A percentile compares a stretch with the other conserved stretches of the same genome.
These are phyloP conservation scores for Eriocheir sinensis DNA, from an alignment of 1,140 invertebrate species.

Conservation along the genomic window DNA sequence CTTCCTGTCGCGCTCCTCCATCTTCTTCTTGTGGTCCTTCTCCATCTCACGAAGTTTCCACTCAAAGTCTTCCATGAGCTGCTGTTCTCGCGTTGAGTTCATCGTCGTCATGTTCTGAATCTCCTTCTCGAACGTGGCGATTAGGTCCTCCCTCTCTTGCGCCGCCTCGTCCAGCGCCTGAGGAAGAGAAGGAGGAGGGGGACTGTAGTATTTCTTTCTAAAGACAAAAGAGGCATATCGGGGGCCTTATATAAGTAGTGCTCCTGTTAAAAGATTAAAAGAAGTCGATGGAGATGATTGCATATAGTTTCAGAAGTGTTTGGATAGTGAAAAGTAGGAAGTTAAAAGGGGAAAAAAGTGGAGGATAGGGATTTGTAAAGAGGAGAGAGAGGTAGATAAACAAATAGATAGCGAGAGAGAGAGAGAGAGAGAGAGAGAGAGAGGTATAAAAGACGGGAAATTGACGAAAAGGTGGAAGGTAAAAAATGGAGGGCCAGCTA, in stretches of 20 bases:
- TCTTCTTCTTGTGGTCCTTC: conserved; percentile 85
- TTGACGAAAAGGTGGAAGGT: background rate
- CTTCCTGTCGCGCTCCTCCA: conserved; percentile 84
- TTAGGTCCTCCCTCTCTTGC: conserved; percentile 84
- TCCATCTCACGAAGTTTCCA: conserved; percentile 87
- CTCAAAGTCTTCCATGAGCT: conserved; percentile 87
- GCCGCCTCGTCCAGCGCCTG: conserved; percentile 85
- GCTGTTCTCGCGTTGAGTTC: conserved; percentile 84
- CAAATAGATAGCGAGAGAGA: background rate
- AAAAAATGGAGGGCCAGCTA: background rate
- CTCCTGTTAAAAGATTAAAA: background rate
- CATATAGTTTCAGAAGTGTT: background rate
- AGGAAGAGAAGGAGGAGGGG: too few relatives aligned
- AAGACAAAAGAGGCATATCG: too few relatives aligned
- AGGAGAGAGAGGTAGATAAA: too few relatives aligned
- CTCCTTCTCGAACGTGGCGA: conserved; percentile 85
- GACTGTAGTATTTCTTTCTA: too few relatives aligned
- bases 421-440: background rate
- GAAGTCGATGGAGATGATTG: background rate
- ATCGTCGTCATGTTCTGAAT: conserved; percentile 85
- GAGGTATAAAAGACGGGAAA: background rate
- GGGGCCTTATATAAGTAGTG: too few relatives aligned
- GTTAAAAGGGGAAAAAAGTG: background rate
- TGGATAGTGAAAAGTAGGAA: background rate
- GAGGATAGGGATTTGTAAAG: too few relatives aligned